Conservation (phyloP, 2,888 invertebrate species). For the Coelinius sp. region DNA sequence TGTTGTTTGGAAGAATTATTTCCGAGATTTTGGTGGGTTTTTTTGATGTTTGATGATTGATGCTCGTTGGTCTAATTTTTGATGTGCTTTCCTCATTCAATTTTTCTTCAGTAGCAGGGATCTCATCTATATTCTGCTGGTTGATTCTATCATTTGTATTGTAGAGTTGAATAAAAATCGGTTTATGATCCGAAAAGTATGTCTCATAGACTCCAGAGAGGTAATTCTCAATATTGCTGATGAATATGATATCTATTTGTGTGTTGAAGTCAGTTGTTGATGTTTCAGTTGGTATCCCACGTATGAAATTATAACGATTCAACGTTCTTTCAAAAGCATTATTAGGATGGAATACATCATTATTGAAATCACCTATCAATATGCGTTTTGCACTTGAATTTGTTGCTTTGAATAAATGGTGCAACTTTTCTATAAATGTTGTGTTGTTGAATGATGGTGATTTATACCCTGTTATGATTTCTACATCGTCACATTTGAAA, state of each 20-base stretch:
- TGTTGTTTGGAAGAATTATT: background rate
- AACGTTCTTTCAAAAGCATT: slow-evolving; percentile 32
- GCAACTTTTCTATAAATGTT: background rate
- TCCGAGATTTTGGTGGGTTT: background rate
- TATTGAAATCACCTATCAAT: slow-evolving; percentile 8
- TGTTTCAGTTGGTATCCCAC: slow-evolving; percentile 27
- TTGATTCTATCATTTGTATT: background rate
- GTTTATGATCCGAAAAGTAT: slow-evolving; percentile 36
- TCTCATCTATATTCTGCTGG: background rate
- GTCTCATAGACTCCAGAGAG: slow-evolving; percentile 32
- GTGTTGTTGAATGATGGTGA: background rate
- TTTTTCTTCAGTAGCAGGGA: background rate
- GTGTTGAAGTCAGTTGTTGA: too few species aligned
- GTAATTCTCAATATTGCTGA: slow-evolving; percentile 13
- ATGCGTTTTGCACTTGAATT: background rate
- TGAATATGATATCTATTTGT: slow-evolving; percentile 37
- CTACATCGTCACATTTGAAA: background rate
- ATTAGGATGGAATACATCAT: slow-evolving; percentile 17
- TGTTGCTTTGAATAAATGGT: background rate
- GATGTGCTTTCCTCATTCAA: background rate
- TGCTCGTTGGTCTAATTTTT: background rate
- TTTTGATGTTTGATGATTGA: background rate
- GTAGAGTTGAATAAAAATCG: slow-evolving; percentile 34
- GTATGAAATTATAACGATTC: slow-evolving; percentile 27
- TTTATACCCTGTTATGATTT: background rate